Percentiles rank a stretch among this genome's conserved stretches.
Conservation (phyloP, 2,113 vertebrate genomes). For the Tetraodon nigroviridis region DNA sequence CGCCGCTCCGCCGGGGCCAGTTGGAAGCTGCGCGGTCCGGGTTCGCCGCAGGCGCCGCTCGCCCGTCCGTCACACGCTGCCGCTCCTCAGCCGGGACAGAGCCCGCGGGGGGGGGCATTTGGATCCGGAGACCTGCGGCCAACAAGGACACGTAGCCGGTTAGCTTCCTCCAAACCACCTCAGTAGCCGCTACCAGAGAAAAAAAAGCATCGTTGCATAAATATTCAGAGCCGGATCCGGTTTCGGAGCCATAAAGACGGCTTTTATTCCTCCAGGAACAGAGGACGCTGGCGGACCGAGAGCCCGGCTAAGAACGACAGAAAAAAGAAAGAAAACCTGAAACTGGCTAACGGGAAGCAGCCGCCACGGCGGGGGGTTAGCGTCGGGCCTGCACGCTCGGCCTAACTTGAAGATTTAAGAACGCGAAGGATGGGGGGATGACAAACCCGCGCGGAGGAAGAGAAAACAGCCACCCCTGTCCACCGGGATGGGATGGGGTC, state of each 20-base stretch:
- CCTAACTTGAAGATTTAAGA: slow-evolving; percentile 14
- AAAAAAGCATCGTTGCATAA: slow-evolving; percentile 61
- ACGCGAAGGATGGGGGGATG: neutral
- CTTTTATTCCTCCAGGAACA: slow-evolving; percentile 65
- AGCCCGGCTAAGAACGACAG: slow-evolving; percentile 38
- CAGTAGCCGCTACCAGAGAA: neutral
- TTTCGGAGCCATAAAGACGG: slow-evolving; percentile 70
- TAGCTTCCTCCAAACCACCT: neutral
- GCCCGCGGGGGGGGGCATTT: slow-evolving; percentile 73
- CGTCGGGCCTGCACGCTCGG: slow-evolving; percentile 10
- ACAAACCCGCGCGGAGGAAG: slow-evolving; percentile 14
- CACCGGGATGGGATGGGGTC: slow-evolving; percentile 63
- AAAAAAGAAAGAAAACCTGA: neutral
- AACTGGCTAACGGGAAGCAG: slow-evolving; percentile 50
- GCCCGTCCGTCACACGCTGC: slow-evolving; percentile 69
- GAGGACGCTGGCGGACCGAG: slow-evolving; percentile 40
- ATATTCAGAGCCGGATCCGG: slow-evolving; percentile 74
- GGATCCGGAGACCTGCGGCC: slow-evolving; percentile 71
- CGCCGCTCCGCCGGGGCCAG: slow-evolving; percentile 65
- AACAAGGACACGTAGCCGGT: slow-evolving; percentile 50
- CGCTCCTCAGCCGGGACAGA: slow-evolving; percentile 63
- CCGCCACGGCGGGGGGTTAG: slow-evolving; percentile 33
- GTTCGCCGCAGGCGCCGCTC: slow-evolving; percentile 54
- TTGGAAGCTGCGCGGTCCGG: slow-evolving; percentile 58
- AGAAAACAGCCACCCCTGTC: slow-evolving; percentile 38